phyloP scores from a whole-genome alignment of 1,140 invertebrate genomes.

The Chrysomallon squamiferum region DNA sequence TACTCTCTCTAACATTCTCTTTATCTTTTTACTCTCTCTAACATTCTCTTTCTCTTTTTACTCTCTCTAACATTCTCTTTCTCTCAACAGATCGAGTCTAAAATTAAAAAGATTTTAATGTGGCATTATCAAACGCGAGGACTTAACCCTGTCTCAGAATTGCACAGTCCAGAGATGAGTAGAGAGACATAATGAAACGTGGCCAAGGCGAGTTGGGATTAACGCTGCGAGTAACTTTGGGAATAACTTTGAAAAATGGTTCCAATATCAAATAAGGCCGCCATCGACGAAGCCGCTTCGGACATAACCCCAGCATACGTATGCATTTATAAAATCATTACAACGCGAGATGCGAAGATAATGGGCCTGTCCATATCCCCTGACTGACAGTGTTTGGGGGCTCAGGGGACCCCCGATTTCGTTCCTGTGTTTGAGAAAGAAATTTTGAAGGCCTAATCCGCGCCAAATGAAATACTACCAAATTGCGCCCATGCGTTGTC shows the following conservation, averaged over 20 bases:
- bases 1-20: no score
- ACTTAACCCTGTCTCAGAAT: background rate
- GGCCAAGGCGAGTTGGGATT: background rate
- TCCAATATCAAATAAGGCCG: slow-evolving; percentile 8
- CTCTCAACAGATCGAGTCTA: background rate
- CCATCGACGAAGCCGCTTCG: background rate
- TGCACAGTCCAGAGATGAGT: background rate
- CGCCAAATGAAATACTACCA: slow-evolving; percentile 10
- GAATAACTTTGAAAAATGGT: slow-evolving; percentile 9
- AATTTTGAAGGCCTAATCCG: slow-evolving; percentile 1
- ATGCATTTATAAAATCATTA: slow-evolving; percentile 13
- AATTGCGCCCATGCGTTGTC: background rate
- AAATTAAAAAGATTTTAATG: slow-evolving; percentile 7
- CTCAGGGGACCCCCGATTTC: background rate
- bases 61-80: no score
- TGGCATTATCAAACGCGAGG: background rate
- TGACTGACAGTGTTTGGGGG: background rate
- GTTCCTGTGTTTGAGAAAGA: background rate
- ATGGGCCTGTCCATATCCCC: background rate
- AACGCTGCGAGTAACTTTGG: background rate
- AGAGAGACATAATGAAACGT: slow-evolving; percentile 4
- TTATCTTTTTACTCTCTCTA: no score
- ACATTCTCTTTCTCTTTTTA: no score
- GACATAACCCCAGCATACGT: slow-evolving; percentile 10
- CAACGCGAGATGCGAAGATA: background rate